Evolutionary conservation across 2,797 vertebrate species (phyloP), one percentile per base, ranked within the genome.

Genomic region (Pteropus rufus): DNA sequence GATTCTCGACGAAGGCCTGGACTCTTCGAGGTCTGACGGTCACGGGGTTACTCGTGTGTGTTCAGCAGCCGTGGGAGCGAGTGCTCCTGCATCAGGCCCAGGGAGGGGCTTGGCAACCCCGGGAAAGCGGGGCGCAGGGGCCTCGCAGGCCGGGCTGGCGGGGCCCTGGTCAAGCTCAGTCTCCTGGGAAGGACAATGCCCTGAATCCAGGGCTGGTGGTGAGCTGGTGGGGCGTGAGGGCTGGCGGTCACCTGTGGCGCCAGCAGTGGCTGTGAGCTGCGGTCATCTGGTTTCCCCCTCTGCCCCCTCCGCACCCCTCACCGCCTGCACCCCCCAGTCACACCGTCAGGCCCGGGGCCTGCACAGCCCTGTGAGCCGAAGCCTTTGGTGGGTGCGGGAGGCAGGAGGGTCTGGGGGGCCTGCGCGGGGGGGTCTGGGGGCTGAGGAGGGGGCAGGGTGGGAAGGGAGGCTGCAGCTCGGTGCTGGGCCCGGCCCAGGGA

Each of bases 1-100:
- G 44, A 10, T 7, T 64, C 46, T 7, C 5, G 0, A 7, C 6
- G 31, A 23, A 0, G 19, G 19, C 23, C 77, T 8, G 3, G 26
- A 29, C n/a, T 41, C 67, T n/a, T 18, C 18, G 79, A 34, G 67
- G 23, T n/a, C 29, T 58, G 49, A 69, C 2, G 21, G 76, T 26
- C 18, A 4, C 16, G 10, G 19, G 84, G 31, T 10, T 24, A 9
- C 60, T 21, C 3, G 5, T 60, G 23, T 29, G 23, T 46, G 31
- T 10, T 65, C 80, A 24, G 46, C 56, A 21, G 39, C 39, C 18
- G 6, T 5, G 31, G 29, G n/a, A n/a, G 29, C n/a, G 49, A 76
- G 19, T 2, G 49, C 73, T 4, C 19, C 21, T 3, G 21, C 31
- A 23, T 39, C 29, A 2, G 31, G 18, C 73, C 19, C 10, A 3